Evolutionary conservation across 2,797 vertebrate species (phyloP).

Genomic region (Enteromius fasciolatus): DNA sequence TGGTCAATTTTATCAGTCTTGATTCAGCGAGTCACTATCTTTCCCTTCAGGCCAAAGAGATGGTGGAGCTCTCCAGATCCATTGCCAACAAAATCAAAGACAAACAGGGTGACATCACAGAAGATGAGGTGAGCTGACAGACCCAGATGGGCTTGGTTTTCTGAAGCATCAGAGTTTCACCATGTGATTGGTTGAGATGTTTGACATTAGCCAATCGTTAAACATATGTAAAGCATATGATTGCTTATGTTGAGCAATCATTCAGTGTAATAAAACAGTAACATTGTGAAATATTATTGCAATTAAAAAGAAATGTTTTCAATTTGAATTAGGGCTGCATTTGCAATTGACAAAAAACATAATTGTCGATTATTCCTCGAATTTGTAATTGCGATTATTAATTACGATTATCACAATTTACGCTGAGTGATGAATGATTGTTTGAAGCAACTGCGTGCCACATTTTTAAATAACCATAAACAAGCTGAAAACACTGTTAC

Average conservation of each 20-base stretch:
- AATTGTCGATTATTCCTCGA: too few relatives aligned
- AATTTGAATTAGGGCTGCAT: background rate
- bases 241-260: too few relatives aligned
- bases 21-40: background rate
- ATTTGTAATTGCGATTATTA: too few relatives aligned
- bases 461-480: too few relatives aligned
- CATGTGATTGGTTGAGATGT: background rate
- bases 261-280: background rate
- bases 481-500: too few relatives aligned
- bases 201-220: background rate
- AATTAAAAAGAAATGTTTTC: background rate
- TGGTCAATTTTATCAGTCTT: background rate
- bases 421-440: too few relatives aligned
- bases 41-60: conserved; percentile 91
- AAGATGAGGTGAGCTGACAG: conserved; percentile 88
- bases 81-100: conserved; percentile 99
- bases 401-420: too few relatives aligned
- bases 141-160: background rate
- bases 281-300: background rate
- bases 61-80: conserved; percentile 96
- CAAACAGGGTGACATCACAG: conserved; percentile 96
- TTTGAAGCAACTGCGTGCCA: too few relatives aligned
- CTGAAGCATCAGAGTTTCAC: background rate
- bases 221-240: too few relatives aligned
- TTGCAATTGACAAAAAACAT: too few relatives aligned